These are phyloP conservation scores for Pangasius macronema DNA, from an alignment of 2,797 vertebrate species.

Conservation along the genomic window DNA sequence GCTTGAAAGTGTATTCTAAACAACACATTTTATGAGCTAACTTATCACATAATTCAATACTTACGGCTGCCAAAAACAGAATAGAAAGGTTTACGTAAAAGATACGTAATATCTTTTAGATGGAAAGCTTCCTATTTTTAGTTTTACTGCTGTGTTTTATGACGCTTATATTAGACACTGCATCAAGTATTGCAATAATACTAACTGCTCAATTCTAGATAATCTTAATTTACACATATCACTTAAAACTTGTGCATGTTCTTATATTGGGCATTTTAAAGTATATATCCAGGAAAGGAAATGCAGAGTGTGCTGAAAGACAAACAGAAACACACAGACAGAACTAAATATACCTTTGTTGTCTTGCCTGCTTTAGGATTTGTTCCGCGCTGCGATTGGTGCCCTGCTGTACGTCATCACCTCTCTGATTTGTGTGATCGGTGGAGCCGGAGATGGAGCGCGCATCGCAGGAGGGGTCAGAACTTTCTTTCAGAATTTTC, in stretches of 20 bases:
- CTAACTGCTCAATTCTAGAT: background rate
- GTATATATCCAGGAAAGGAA: background rate
- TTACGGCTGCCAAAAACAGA: background rate
- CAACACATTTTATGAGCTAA: background rate
- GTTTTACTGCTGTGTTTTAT: background rate
- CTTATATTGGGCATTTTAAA: background rate
- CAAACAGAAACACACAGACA: background rate
- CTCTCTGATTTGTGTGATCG: constrained; percentile 71
- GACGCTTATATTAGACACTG: background rate
- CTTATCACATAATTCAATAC: background rate
- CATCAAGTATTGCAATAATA: background rate
- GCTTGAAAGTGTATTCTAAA: background rate
- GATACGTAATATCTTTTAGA: background rate
- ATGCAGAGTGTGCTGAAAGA: background rate
- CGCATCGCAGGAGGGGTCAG: constrained; percentile 75
- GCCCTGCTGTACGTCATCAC: constrained; percentile 71
- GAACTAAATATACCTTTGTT: constrained; percentile 3
- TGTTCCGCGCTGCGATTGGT: constrained; percentile 69
- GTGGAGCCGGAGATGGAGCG: constrained; percentile 64
- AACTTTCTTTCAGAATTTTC: constrained; percentile 4
- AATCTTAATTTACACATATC: background rate
- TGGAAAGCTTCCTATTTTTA: background rate
- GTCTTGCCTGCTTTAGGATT: constrained; percentile 63
- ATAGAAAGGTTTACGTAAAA: background rate
- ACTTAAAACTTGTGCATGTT: background rate